Evolutionary conservation across 2,888 invertebrate species (phyloP).

Genomic region (Phrixothrix hirtus): DNA sequence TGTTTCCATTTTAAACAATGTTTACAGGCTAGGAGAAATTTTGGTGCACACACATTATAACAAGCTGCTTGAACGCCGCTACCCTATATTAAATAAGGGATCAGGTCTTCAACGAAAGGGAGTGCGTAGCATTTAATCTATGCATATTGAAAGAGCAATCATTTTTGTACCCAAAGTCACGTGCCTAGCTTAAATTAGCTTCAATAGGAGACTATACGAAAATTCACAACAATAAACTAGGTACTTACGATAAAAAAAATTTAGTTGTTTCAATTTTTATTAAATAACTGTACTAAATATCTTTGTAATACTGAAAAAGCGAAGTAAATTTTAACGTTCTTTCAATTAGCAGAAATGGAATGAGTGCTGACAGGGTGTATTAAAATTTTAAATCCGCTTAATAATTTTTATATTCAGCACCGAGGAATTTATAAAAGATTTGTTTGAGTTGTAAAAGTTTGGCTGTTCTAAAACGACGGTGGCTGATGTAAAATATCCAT

Average conservation of each 20-base stretch:
- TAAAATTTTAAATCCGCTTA: slow-evolving; percentile 51
- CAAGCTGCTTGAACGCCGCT: no score
- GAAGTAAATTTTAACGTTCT: slow-evolving; percentile 30
- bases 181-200: slow-evolving; percentile 13
- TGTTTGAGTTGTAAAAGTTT: slow-evolving; percentile 54
- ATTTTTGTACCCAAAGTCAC: slow-evolving; percentile 18
- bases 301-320: slow-evolving; percentile 30
- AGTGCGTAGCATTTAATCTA: slow-evolving; percentile 9
- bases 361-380: slow-evolving; percentile 47
- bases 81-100: slow-evolving; percentile 10
- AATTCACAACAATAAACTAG: no score
- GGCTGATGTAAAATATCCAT: slow-evolving; percentile 57
- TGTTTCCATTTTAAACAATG: no score
- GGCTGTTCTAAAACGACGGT: slow-evolving; percentile 43
- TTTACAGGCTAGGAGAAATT: no score
- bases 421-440: slow-evolving; percentile 53
- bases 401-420: slow-evolving; percentile 51
- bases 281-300: slow-evolving; percentile 21
- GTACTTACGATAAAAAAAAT: slow-evolving; percentile 1
- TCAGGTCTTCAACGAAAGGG: slow-evolving; percentile 9
- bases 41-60: no score
- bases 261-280: slow-evolving; percentile 7
- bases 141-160: slow-evolving; percentile 12
- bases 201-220: no score
- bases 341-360: slow-evolving; percentile 44